Conservation (phyloP, 2,888 invertebrate species). For the Leucophenga montana region DNA sequence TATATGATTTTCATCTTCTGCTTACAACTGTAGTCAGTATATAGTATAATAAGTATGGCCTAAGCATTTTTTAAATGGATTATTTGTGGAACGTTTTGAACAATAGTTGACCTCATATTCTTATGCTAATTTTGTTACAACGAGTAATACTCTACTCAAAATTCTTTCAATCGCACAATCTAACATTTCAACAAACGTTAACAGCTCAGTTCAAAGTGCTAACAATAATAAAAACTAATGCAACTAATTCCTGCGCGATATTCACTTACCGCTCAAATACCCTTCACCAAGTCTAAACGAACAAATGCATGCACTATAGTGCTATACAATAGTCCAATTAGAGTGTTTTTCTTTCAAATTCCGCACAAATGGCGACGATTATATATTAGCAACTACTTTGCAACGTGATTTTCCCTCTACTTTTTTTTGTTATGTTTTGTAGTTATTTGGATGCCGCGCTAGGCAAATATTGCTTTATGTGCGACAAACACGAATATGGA, state of each 20-base stretch:
- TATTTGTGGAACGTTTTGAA: no score
- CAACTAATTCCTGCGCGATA: slow-evolving; percentile 8
- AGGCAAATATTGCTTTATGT: slow-evolving; percentile 17
- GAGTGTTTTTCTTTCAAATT: slow-evolving; percentile 12
- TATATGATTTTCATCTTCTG: no score
- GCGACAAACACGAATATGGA: slow-evolving; percentile 22
- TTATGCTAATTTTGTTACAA: no score
- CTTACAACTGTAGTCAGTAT: no score
- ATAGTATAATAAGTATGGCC: no score
- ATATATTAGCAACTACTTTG: slow-evolving; percentile 22
- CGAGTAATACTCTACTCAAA: no score
- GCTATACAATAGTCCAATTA: slow-evolving; percentile 10
- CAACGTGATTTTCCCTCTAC: slow-evolving; percentile 45
- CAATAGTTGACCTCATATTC: no score
- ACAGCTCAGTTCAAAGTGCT: not conserved
- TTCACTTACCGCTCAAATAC: not conserved
- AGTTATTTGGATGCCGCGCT: slow-evolving; percentile 26
- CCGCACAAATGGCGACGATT: slow-evolving; percentile 20
- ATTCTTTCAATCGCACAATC: no score
- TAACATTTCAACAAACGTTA: not conserved
- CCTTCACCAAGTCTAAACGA: not conserved
- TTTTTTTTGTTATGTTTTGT: no score
- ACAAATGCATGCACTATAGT: not conserved
- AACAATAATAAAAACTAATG: slow-evolving; percentile 9
- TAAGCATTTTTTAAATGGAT: no score